These are phyloP conservation scores for Cataglyphis albicans DNA, from an alignment of 2,888 invertebrate species.

Conservation along the genomic window DNA sequence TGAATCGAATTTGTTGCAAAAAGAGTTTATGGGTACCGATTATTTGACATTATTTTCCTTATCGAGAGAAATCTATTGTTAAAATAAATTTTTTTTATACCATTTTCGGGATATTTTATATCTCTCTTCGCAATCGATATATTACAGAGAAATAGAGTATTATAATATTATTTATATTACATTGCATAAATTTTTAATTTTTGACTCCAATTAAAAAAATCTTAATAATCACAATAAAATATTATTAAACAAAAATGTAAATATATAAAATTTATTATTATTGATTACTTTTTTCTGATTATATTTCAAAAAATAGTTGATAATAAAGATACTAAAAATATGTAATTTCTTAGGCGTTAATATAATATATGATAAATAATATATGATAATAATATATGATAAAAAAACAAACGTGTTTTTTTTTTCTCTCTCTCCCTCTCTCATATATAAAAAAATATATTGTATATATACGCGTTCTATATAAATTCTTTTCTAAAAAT, in stretches of 20 bases:
- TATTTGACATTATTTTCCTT: conserved; percentile 28
- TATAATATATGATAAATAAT: background rate
- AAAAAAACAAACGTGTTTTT: background rate
- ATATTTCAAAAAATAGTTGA: background rate
- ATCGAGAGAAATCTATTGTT: conserved; percentile 15
- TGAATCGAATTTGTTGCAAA: background rate
- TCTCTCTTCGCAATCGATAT: background rate
- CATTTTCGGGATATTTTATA: background rate
- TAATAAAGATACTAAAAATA: background rate
- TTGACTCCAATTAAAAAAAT: background rate
- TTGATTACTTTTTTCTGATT: background rate
- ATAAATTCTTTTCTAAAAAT: background rate
- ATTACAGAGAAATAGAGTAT: background rate
- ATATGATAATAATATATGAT: background rate
- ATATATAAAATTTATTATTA: background rate
- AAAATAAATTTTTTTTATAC: conserved; percentile 11
- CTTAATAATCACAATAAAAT: background rate
- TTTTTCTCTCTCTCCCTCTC: too few relatives aligned
- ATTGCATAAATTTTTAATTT: background rate
- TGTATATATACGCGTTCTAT: background rate
- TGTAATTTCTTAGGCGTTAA: background rate
- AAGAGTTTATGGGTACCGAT: conserved; percentile 34
- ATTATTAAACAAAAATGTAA: background rate
- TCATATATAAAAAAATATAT: background rate
- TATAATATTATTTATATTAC: too few relatives aligned